Evolutionary conservation across 1,140 invertebrate species (phyloP), one percentile per base, ranked within the genome.

Genomic region (Chironomus striatipennis): DNA sequence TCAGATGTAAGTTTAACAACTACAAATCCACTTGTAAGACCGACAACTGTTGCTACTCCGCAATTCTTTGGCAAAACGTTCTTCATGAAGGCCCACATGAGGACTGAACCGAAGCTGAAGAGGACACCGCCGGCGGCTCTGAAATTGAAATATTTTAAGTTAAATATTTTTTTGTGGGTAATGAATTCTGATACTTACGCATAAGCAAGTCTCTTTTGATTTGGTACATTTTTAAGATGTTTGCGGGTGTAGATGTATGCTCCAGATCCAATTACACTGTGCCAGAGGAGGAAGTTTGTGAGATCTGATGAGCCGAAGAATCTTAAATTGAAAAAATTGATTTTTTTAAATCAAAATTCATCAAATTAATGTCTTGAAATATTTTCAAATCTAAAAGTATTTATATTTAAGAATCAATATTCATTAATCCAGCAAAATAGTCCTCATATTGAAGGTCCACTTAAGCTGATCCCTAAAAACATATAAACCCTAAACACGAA

Each of bases 231-330:
- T 21, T 17, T 18, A 10, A 70, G 18, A 70, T 70, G 65, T 20
- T 12, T 70, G 7, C 65, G 17, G n/a, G 65, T 70, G 65, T 70
- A 70, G 18, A 70, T 70, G 18, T 70, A 70, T 70, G 65, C 65
- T 18, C 65, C 65, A 18, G 65, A 1, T 70, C 65, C 65, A 70
- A 18, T 18, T 9, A 70, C 65, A 3, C 15, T 70, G 18, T 70
- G 65, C 65, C 65, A 70, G 0, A 70, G 6, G 10, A 70, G 65
- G 18, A 70, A 70, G 20, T 70, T 70, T 18, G 65, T 70, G 65
- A 70, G 65, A 21, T 70, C 65, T 20, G 65, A 70, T 70, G 65
- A 18, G 18, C 65, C 65, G 18, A 70, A 70, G 18, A 70, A 70
- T 70, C 65, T 57, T 4, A 12, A 57, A 57, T 12, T 57, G n/a